Evolutionary conservation across 1,140 invertebrate genomes (phyloP).

Genomic region (Pseudomyrmex gracilis): DNA sequence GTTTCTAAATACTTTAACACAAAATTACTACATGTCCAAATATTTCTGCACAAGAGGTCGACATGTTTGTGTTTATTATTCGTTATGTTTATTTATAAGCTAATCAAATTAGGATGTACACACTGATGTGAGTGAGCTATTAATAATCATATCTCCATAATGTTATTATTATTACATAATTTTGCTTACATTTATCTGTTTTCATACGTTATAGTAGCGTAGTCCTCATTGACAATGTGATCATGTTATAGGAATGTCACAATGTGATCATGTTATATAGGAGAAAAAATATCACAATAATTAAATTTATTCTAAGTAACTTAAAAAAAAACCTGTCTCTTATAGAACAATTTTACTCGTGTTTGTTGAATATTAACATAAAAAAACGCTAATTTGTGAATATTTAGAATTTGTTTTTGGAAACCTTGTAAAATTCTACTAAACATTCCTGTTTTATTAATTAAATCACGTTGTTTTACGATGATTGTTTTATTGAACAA

Average conservation of each 20-base stretch:
- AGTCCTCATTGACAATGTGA: slow-evolving; percentile 55
- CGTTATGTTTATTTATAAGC: slow-evolving; percentile 38
- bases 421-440: slow-evolving; percentile 35
- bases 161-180: slow-evolving; percentile 62
- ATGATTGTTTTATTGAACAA: slow-evolving; percentile 9
- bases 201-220: slow-evolving; percentile 66
- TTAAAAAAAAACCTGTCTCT: slow-evolving; percentile 47
- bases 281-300: slow-evolving; percentile 21
- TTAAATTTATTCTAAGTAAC: slow-evolving; percentile 54
- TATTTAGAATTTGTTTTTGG: slow-evolving; percentile 19
- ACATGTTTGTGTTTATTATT: slow-evolving; percentile 34
- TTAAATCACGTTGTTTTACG: slow-evolving; percentile 15
- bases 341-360: neutral
- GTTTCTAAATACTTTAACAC: slow-evolving; percentile 37
- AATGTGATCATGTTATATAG: neutral
- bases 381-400: slow-evolving; percentile 52
- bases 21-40: neutral
- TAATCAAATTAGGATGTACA: slow-evolving; percentile 37
- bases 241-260: slow-evolving; percentile 35
- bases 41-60: slow-evolving; percentile 31
- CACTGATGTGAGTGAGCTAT: slow-evolving; percentile 38
- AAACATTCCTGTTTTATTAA: slow-evolving; percentile 58
- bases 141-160: slow-evolving; percentile 61
- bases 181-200: slow-evolving; percentile 68
- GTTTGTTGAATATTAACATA: slow-evolving; percentile 45